Conservation (phyloP, 1,140 invertebrate species). For the Lasioglossum baleicum region DNA sequence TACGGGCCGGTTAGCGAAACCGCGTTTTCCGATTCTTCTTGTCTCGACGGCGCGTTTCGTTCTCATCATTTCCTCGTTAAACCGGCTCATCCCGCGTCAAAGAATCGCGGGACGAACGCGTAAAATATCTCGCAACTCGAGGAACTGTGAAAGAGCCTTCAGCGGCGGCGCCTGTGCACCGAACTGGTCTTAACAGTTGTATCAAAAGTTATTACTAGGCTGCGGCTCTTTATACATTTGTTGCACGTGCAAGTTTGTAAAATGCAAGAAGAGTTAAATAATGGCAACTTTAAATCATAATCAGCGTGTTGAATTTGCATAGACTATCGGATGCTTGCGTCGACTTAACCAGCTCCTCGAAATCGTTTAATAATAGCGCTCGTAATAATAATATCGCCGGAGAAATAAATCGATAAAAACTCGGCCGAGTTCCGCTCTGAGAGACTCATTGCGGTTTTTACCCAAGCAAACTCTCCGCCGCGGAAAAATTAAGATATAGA, state of each 20-base stretch:
- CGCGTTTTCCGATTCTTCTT: conserved; percentile 9
- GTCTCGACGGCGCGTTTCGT: no score
- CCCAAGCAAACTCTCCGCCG: not conserved
- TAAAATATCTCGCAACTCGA: no score
- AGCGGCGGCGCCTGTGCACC: no score
- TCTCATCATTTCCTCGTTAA: not conserved
- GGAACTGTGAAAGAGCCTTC: no score
- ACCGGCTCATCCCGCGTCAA: no score
- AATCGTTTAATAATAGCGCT: conserved; percentile 16
- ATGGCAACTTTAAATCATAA: no score
- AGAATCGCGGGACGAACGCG: no score
- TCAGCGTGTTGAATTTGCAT: not conserved
- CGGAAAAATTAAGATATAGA: not conserved
- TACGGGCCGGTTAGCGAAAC: not conserved
- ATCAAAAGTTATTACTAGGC: no score
- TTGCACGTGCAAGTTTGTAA: no score
- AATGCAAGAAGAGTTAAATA: no score
- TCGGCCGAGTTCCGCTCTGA: not conserved
- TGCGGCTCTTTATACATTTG: no score
- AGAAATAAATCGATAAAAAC: not conserved
- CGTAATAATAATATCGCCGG: not conserved
- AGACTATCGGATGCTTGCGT: not conserved
- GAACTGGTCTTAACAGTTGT: no score
- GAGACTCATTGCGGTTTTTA: not conserved
- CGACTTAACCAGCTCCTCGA: not conserved